Percentiles rank a stretch among this genome's conserved stretches.
phyloP scores from a whole-genome alignment of 2,888 invertebrate genomes.

The Hydriomena furcata region DNA sequence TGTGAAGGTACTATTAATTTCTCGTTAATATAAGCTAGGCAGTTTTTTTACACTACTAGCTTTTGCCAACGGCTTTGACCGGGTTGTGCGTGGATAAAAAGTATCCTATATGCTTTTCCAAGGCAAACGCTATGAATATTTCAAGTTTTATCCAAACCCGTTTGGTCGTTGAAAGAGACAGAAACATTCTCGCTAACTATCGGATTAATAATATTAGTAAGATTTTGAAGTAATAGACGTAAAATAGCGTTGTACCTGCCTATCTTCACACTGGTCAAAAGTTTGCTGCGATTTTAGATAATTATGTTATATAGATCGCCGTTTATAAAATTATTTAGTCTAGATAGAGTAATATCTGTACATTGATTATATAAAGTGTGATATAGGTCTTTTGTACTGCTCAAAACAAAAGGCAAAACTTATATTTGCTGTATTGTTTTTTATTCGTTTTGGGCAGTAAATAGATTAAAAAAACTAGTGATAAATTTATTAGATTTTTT shows the following conservation, averaged over 20 bases:
- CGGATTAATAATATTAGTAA: no score
- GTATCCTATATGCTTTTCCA: no score
- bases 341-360: conserved; percentile 2
- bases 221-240: no score
- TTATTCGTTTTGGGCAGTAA: conserved; percentile 26
- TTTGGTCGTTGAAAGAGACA: no score
- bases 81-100: no score
- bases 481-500: conserved; percentile 5
- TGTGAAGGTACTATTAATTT: not conserved
- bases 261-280: not conserved
- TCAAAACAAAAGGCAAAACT: conserved; percentile 14
- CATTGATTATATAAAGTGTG: conserved; percentile 42
- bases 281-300: not conserved
- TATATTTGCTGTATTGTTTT: conserved; percentile 24
- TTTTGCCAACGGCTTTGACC: no score
- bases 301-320: not conserved
- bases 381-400: conserved; percentile 32
- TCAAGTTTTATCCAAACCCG: no score
- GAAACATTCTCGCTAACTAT: no score
- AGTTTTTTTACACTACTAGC: no score
- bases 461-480: conserved; percentile 17
- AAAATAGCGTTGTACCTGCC: no score
- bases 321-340: conserved; percentile 8
- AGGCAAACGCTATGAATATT: no score
- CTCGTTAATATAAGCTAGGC: no score